Evolutionary conservation across 2,113 vertebrate species (phyloP), one percentile per base, ranked within the genome.

Genomic region (Phyllopteryx taeniolatus): DNA sequence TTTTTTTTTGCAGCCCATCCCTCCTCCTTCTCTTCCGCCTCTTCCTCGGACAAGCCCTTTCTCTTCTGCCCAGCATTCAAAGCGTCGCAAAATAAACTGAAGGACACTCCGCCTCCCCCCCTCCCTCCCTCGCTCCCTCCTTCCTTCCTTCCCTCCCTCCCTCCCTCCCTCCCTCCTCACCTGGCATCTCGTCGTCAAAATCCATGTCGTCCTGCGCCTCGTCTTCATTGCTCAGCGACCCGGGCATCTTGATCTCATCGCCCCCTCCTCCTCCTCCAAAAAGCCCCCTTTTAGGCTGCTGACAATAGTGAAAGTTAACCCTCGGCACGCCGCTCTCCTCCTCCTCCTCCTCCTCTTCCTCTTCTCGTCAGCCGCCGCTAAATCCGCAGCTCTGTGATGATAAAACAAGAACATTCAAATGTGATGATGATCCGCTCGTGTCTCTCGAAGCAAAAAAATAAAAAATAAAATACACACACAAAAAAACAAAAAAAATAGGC

Each of bases 151-250:
- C 70, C 82, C 74, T 86, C 78, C 82, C 81, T 78, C 70, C 82
- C 74, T 86, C 22, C 44, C 22, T 46, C 47, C 15, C 31, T 61
- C 59, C 68, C 19, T 42, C 82, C 92, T 92, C 93, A 94, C 93
- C 94, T 94, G 93, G 92, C 89, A 94, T 86, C 80, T 94, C 94
- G 91, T 93, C 92, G 90, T 93, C 94, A 89, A 94, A 94, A 91
- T 94, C 94, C 93, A 94, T 90, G 87, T 94, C 93, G 92, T 94
- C 93, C 79, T 91, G 92, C 86, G 89, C 92, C 89, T 94, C 93
- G 87, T 94, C 93, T 91, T 93, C 94, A 91, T 93, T 94, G 87
- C 94, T 94, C 85, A 94, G 90, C 83, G 93, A 94, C 88, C 94
- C 94, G 85, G 93, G 93, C 94, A 94, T 94, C 89, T 91, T 93